Conservation (phyloP, 2,888 invertebrate species). For the Dolichomitus sp. region DNA sequence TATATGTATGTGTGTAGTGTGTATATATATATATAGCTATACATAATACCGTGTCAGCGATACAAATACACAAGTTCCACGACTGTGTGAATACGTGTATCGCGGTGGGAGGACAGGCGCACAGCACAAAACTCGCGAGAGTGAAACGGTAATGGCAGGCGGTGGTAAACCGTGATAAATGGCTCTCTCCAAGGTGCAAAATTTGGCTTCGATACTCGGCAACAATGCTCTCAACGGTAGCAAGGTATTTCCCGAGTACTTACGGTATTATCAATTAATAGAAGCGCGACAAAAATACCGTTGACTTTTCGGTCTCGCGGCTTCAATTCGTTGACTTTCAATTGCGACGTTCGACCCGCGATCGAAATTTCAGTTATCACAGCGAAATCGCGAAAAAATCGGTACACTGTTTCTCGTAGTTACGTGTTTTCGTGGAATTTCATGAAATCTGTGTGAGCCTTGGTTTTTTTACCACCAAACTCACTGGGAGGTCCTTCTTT, state of each 20-base stretch:
- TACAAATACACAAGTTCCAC: conserved; percentile 4
- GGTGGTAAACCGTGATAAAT: conserved; percentile 77
- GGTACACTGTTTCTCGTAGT: neutral
- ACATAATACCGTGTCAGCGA: conserved; percentile 17
- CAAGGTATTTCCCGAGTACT: conserved; percentile 74
- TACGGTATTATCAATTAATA: neutral
- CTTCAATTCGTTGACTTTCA: neutral
- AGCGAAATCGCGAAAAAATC: neutral
- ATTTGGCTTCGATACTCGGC: conserved; percentile 80
- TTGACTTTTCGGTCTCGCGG: neutral
- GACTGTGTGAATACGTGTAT: conserved; percentile 25
- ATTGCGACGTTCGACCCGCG: conserved; percentile 53
- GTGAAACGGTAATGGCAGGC: conserved; percentile 79
- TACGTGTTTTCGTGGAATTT: neutral
- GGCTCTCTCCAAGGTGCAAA: conserved; percentile 83
- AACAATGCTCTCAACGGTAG: conserved; percentile 81
- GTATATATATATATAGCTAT: neutral
- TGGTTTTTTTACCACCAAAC: neutral
- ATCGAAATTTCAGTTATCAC: neutral
- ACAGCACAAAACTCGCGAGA: conserved; percentile 43
- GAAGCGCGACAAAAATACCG: neutral
- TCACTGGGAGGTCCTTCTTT: neutral
- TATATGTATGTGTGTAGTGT: neutral
- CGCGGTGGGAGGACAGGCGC: conserved; percentile 69
- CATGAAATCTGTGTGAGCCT: neutral